These are phyloP conservation scores for Phrixothrix hirtus DNA, from an alignment of 2,888 invertebrate species.

Conservation along the genomic window DNA sequence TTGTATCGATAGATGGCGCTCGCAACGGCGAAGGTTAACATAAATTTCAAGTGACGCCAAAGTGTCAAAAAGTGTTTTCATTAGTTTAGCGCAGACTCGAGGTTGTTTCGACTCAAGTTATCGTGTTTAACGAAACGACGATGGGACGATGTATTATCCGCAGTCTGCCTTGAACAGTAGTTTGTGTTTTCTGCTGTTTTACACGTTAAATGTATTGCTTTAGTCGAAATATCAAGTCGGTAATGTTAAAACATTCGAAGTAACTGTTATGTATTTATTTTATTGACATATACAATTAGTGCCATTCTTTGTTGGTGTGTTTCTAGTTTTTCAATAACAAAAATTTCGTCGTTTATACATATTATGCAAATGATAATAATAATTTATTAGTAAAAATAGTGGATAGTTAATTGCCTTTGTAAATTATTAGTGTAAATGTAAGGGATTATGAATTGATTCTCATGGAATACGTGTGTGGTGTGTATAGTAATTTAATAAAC, in stretches of 20 bases:
- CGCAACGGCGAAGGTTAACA: slow-evolving; percentile 11
- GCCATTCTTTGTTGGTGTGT: slow-evolving; percentile 24
- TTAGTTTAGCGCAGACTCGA: slow-evolving; percentile 27
- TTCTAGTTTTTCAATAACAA: slow-evolving; percentile 19
- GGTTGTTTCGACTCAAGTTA: slow-evolving; percentile 19
- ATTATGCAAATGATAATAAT: slow-evolving; percentile 22
- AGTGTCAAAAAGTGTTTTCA: slow-evolving; percentile 1
- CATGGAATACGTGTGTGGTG: slow-evolving; percentile 54
- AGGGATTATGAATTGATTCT: slow-evolving; percentile 46
- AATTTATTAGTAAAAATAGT: slow-evolving; percentile 3
- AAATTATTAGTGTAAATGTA: slow-evolving; percentile 2
- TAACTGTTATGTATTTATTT: slow-evolving; percentile 2
- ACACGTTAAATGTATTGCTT: slow-evolving; percentile 25
- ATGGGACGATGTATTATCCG: slow-evolving; percentile 24
- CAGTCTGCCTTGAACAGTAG: slow-evolving; percentile 29
- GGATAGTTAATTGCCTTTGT: slow-evolving; percentile 3
- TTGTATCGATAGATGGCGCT: too few relatives aligned
- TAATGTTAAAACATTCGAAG: slow-evolving; percentile 1
- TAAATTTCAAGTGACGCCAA: too few relatives aligned
- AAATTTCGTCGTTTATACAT: slow-evolving; percentile 18
- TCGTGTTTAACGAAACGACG: slow-evolving; percentile 22
- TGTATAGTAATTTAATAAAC: slow-evolving; percentile 44
- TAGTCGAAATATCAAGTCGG: slow-evolving; percentile 11
- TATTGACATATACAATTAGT: slow-evolving; percentile 26
- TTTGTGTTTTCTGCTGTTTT: slow-evolving; percentile 21